Conservation (phyloP, 1,140 invertebrate genomes). For the Hypsibius dujardini region DNA sequence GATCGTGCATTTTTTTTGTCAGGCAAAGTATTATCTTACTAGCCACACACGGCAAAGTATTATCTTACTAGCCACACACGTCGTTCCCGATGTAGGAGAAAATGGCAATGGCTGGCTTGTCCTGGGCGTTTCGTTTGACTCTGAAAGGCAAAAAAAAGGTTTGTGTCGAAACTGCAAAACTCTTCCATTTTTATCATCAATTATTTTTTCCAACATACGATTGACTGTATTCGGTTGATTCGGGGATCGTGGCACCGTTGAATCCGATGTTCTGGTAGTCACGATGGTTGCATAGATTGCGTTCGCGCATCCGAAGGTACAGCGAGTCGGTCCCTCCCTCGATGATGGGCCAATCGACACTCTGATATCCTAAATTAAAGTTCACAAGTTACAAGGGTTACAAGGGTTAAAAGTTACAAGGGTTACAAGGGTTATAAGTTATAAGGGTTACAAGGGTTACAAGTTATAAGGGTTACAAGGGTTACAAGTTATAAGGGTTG, state of each 20-base stretch:
- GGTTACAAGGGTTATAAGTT: too few species aligned
- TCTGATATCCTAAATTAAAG: constrained; percentile 27
- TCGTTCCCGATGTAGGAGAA: constrained; percentile 39
- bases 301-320: constrained; percentile 28
- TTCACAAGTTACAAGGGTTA: too few species aligned
- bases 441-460: too few species aligned
- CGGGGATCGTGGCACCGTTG: constrained; percentile 31
- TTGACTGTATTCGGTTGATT: constrained; percentile 25
- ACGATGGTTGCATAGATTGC: constrained; percentile 38
- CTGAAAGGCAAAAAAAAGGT: too few species aligned
- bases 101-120: constrained; percentile 35
- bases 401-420: too few species aligned
- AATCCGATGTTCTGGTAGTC: constrained; percentile 39
- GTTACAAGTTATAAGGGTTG: not conserved
- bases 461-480: too few species aligned
- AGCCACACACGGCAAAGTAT: too few species aligned
- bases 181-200: too few species aligned
- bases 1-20: too few species aligned
- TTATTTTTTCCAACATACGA: constrained; percentile 22
- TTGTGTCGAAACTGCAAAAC: too few species aligned
- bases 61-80: constrained; percentile 39
- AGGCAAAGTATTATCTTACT: too few species aligned
- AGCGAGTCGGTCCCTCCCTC: constrained; percentile 30
- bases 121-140: constrained; percentile 30
- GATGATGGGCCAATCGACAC: constrained; percentile 28